Evolutionary conservation across 2,797 vertebrate genomes (phyloP).

Genomic region (Chelon auratus): DNA sequence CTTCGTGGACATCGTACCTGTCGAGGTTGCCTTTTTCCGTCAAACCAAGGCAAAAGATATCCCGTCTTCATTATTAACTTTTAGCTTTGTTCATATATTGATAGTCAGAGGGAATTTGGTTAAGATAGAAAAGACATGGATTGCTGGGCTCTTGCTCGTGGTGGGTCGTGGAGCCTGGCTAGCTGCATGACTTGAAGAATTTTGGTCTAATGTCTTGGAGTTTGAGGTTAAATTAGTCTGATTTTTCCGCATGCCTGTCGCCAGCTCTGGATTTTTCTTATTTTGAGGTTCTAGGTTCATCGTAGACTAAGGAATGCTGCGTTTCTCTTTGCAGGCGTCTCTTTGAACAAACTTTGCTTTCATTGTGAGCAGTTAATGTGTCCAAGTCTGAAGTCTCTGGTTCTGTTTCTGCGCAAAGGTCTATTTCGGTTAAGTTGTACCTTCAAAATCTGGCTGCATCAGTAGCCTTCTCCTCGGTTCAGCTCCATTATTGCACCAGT

Average conservation of each 20-base stretch:
- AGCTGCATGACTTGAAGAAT: neutral
- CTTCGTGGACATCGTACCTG: constrained; percentile 27
- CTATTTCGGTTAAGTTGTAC: neutral
- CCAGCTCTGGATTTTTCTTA: neutral
- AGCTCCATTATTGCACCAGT: neutral
- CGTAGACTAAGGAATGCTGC: neutral
- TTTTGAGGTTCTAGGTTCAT: neutral
- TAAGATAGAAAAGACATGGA: neutral
- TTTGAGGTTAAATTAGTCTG: neutral
- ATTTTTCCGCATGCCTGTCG: neutral
- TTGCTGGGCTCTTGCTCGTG: neutral
- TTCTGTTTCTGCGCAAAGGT: neutral
- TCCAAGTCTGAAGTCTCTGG: neutral
- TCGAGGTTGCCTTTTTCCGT: neutral
- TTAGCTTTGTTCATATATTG: neutral
- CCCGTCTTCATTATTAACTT: neutral
- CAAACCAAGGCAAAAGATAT: constrained; percentile 7
- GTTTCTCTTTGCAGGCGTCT: neutral
- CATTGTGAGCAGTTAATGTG: neutral
- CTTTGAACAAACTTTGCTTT: no score
- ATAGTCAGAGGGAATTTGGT: neutral
- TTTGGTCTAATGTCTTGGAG: neutral
- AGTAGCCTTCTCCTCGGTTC: neutral
- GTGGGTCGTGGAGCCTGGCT: neutral
- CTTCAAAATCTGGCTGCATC: neutral